phyloP scores from a whole-genome alignment of 2,797 vertebrate species.

The Pyrocephalus nanus region DNA sequence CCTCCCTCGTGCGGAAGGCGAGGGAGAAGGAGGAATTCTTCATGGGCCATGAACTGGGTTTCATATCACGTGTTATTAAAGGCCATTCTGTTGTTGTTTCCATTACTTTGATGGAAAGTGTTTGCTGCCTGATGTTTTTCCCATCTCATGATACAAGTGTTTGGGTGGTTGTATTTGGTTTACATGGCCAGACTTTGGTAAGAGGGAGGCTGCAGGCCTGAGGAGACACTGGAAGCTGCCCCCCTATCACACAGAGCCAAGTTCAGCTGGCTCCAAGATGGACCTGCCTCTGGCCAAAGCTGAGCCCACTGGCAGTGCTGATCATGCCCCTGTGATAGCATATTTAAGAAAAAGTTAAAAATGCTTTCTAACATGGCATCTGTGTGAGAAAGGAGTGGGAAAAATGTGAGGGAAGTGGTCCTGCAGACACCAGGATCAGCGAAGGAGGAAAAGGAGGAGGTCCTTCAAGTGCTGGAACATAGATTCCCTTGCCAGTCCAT shows the following conservation, averaged over 20 bases:
- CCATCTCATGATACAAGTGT: background rate
- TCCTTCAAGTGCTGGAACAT: background rate
- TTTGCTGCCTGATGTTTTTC: background rate
- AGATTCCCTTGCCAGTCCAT: background rate
- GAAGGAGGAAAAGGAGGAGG: background rate
- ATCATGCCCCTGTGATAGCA: background rate
- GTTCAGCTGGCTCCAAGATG: background rate
- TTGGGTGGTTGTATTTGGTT: background rate
- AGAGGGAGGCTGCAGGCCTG: background rate
- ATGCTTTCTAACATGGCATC: background rate
- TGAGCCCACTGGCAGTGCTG: background rate
- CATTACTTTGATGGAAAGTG: background rate
- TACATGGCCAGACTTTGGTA: background rate
- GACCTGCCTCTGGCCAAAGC: accelerated
- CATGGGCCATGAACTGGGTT: background rate
- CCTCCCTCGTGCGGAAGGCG: background rate
- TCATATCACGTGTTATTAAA: background rate
- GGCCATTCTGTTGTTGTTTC: background rate
- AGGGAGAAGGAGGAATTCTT: constrained; percentile 10
- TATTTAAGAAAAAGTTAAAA: background rate
- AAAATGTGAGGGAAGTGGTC: background rate
- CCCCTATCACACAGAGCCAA: background rate
- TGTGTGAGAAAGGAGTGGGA: background rate
- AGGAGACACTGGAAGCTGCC: background rate
- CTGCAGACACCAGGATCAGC: background rate